phyloP scores from a whole-genome alignment of 2,797 vertebrate species.

The Coreius guichenoti region DNA sequence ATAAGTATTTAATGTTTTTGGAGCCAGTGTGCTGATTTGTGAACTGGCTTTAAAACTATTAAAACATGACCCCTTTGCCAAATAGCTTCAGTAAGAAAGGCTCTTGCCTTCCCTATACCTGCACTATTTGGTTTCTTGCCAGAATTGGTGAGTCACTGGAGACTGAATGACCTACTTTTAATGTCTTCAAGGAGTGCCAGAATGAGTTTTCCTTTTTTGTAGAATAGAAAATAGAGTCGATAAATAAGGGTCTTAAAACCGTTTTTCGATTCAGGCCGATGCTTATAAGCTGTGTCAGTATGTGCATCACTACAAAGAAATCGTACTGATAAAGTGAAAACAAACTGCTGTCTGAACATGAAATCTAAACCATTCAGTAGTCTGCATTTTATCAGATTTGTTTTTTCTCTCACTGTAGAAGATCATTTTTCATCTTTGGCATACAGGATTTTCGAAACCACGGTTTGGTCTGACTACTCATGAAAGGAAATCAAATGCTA shows the following conservation, averaged over 20 bases:
- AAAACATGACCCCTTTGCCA: constrained; percentile 62
- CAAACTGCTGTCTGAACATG: not conserved
- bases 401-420: not conserved
- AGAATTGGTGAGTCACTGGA: constrained; percentile 81
- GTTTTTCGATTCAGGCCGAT: constrained; percentile 60
- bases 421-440: not conserved
- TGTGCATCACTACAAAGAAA: constrained; percentile 10
- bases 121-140: constrained; percentile 76
- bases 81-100: constrained; percentile 59
- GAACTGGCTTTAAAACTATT: constrained; percentile 52
- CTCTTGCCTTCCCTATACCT: constrained; percentile 73
- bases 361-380: not conserved
- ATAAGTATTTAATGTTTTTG: constrained; percentile 39
- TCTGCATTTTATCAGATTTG: not conserved
- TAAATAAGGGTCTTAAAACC: constrained; percentile 75
- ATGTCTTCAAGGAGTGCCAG: constrained; percentile 76
- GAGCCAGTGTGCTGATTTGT: constrained; percentile 34
- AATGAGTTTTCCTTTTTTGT: constrained; percentile 70
- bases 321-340: not conserved
- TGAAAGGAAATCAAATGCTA: constrained; percentile 14
- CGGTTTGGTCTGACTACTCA: constrained; percentile 21
- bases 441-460: constrained; percentile 16
- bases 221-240: constrained; percentile 71
- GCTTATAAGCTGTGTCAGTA: constrained; percentile 11
- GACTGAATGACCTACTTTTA: constrained; percentile 82